These are phyloP conservation scores for Timema podura DNA, from an alignment of 2,888 invertebrate species.

Conservation along the genomic window DNA sequence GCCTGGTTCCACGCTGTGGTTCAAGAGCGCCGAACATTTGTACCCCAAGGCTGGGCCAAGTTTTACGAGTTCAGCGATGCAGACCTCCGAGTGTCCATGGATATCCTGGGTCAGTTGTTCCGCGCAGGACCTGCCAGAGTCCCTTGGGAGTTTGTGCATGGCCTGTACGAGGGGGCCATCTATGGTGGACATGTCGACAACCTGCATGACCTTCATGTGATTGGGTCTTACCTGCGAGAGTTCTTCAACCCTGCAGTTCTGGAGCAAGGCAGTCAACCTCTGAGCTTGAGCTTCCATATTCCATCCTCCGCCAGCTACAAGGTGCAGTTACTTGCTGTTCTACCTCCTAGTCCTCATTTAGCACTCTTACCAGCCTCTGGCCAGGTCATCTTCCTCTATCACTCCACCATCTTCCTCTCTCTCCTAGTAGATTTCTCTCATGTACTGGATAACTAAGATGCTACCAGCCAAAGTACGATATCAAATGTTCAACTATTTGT, in stretches of 20 bases:
- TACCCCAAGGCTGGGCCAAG: constrained; percentile 90
- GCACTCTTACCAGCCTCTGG: no score
- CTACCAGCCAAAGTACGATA: no score
- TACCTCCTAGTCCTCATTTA: no score
- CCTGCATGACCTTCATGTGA: constrained; percentile 62
- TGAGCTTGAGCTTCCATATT: constrained; percentile 50
- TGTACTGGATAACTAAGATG: no score
- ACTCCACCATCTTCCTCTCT: no score
- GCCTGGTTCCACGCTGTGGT: constrained; percentile 87
- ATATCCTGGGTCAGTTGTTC: constrained; percentile 54
- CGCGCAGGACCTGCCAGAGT: constrained; percentile 35
- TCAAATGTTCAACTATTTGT: no score
- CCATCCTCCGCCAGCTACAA: constrained; percentile 53
- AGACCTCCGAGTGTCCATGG: constrained; percentile 71
- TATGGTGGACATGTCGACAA: constrained; percentile 87
- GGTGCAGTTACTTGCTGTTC: constrained; percentile 44
- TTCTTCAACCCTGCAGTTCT: constrained; percentile 57
- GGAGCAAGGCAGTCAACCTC: constrained; percentile 56
- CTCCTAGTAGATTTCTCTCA: not conserved
- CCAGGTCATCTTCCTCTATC: no score
- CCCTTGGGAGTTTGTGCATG: constrained; percentile 72
- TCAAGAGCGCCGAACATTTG: constrained; percentile 86
- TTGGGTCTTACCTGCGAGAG: constrained; percentile 62
- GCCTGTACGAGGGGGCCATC: constrained; percentile 71
- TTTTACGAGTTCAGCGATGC: constrained; percentile 83